Percentiles rank a stretch among this genome's conserved stretches.
Evolutionary conservation across 2,888 invertebrate species (phyloP).

Genomic region (Trichogramma evanescens): DNA sequence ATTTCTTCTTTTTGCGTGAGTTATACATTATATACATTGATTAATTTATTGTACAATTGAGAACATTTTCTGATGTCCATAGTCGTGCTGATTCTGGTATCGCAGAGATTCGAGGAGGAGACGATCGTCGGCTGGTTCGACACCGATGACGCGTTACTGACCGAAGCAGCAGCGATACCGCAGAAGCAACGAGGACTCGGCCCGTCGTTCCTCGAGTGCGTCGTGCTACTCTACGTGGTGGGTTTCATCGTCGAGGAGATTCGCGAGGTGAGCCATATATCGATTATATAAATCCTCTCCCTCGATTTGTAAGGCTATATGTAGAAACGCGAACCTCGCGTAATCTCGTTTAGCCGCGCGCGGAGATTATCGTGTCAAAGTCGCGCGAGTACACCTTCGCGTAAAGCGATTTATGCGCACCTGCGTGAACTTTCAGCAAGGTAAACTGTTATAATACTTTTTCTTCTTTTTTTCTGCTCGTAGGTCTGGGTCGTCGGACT

Average conservation of each 20-base stretch:
- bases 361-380: too few relatives aligned
- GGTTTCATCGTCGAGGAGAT: conserved; percentile 91
- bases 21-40: conserved; percentile 32
- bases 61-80: too few relatives aligned
- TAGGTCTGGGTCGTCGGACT: conserved; percentile 81
- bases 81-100: conserved; percentile 89
- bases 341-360: too few relatives aligned
- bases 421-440: background rate
- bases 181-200: conserved; percentile 69
- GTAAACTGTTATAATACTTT: too few relatives aligned
- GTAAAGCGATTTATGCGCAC: background rate
- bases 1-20: conserved; percentile 88
- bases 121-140: conserved; percentile 63
- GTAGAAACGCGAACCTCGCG: too few relatives aligned
- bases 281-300: background rate
- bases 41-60: too few relatives aligned
- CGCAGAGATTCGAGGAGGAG: conserved; percentile 79
- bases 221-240: conserved; percentile 77
- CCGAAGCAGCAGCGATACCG: conserved; percentile 47
- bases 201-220: conserved; percentile 75
- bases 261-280: conserved; percentile 55
- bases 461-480: background rate
- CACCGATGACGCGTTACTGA: conserved; percentile 60
- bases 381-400: background rate
- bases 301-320: too few relatives aligned